Evolutionary conservation across 2,888 invertebrate species (phyloP), one percentile per base, ranked within the genome.

Genomic region (Cephalotes varians): DNA sequence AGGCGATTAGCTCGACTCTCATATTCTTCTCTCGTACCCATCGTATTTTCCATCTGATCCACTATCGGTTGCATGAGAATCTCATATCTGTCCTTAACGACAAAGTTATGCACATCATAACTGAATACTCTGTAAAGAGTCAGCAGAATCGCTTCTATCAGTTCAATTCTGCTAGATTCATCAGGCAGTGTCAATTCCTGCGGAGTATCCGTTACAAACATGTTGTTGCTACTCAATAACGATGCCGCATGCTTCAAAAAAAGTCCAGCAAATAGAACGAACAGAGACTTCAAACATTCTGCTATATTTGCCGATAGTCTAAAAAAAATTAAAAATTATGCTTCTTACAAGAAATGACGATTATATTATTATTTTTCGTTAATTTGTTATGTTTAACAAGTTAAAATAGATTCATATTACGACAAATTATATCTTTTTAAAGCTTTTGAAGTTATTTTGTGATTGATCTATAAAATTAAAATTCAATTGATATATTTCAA

Each of bases 221-320:
- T 95, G 93, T 98, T 98, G 91, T 97, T 97, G 51, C 95, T 94
- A 81, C 96, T 96, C 18, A 98, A 95, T n/a, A 98, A 94, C 0
- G 96, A 95, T 0, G 98, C 97, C 0, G 98, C 97, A 93, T 98
- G 97, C 91, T 97, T 97, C 21, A 99, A 95, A 90, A 98, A 97
- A 91, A 98, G 97, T 0, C 97, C 97, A 65, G 98, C 98, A 93
- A 99, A 99, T n/a, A 98, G 95, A 0, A 98, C 97, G 94, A 99
- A 99, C 0, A 99, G 95, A 6, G 98, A 97, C 94, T 98, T 98
- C 5, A 99, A 95, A 84, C 96, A 96, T 76, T 97, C 97, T 0
- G 98, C 98, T 71, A 99, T 96, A 60, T 96, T 96, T 85, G 96
- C 96, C 82, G 98, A 97, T 47, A 98, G 93, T 91, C 97, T 96